Base-by-base conservation (phyloP, 2,113 vertebrate genomes). In the Oceanites oceanicus region DNA sequence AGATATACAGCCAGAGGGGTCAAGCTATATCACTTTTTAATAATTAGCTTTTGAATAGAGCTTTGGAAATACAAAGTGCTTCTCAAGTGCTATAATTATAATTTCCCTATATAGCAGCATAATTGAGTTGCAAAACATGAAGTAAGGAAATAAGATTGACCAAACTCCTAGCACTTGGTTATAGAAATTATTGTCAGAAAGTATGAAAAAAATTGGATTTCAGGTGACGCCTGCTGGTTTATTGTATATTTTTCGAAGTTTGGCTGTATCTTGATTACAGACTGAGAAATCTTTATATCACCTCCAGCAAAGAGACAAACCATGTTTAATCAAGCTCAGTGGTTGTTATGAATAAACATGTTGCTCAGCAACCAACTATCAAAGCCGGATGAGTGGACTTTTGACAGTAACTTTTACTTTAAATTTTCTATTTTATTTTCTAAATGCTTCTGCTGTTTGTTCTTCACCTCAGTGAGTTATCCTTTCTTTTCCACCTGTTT, bases 121-220 rank as follows among this genome's bases (percentile, higher is more conserved):
- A 86, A 71, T 71, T 88, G 59, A 86, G 47, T 88, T 92, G 66
- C 92, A 88, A 86, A 86, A 40, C 42, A 83, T 68, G 78, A 93
- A 93, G 62, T 66, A 89, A 71, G 40, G n/a, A 92, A 80, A 45
- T 27, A 92, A 95, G 67, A 86, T 44, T 77, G 77, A 90, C 87
- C 77, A 79, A 96, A 80, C 21, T 47, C 52, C 65, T 76, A 79
- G 21, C 32, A 74, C 72, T 74, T 63, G 30, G 19, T 67, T 86
- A 86, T 44, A 92, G 68, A 95, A 78, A 91, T 92, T 90, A 70
- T 73, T 92, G 36, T 75, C 42, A 30, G 20, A 72, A 45, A 80
- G 34, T 45, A 59, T 76, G 88, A 84, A 74, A 91, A 65, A 95
- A 91, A 96, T 75, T 90, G 34, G 27, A 93, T 93, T 96, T 88